phyloP scores from a whole-genome alignment of 2,113 vertebrate species.

The Ictalurus furcatus region DNA sequence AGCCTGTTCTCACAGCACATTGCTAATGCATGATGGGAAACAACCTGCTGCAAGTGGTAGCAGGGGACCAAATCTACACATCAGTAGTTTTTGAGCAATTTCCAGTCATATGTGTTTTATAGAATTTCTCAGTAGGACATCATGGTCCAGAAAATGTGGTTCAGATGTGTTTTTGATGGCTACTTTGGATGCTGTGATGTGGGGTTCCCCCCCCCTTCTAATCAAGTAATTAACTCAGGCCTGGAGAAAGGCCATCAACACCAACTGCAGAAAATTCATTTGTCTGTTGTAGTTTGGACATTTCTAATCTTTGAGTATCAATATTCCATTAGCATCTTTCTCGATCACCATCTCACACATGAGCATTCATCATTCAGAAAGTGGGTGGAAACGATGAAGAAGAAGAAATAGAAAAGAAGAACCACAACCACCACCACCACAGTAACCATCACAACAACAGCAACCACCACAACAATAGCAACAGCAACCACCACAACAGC shows the following conservation, averaged over 20 bases:
- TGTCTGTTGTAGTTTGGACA: slow-evolving; percentile 16
- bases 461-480: no score
- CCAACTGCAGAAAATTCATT: slow-evolving; percentile 21
- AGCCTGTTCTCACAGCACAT: neutral
- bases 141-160: neutral
- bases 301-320: slow-evolving; percentile 32
- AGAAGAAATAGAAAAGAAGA: no score
- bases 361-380: slow-evolving; percentile 21
- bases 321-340: slow-evolving; percentile 43
- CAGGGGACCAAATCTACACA: neutral
- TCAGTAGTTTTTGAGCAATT: neutral
- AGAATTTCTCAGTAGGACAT: neutral
- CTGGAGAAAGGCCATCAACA: slow-evolving; percentile 4
- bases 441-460: no score
- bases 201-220: neutral
- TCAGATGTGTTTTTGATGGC: slow-evolving; percentile 8
- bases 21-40: slow-evolving; percentile 6
- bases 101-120: neutral
- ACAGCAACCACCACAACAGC: no score
- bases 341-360: neutral
- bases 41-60: neutral
- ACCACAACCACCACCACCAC: no score
- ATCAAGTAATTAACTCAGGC: slow-evolving; percentile 26
- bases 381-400: no score
- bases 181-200: neutral